Base-by-base conservation (phyloP, 2,113 vertebrate genomes). In the Nyctereutes procyonoides region DNA sequence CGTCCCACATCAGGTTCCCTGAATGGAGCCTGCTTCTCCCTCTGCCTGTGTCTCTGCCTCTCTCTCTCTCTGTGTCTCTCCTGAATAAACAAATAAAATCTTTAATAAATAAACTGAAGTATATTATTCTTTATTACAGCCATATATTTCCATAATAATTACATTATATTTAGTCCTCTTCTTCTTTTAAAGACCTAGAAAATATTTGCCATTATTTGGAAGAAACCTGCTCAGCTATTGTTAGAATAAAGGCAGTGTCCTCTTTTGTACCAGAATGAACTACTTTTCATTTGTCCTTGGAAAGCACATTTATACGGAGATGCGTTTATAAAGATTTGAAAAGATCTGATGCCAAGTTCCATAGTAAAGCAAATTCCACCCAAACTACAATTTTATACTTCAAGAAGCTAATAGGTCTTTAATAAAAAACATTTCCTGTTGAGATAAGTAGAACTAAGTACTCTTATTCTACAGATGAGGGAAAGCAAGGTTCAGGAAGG, bases 341-440 rank as follows among this genome's bases (percentile, higher is more conserved):
- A 97, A 90, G 30, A 96, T 96, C 92, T 96, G 92, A 96, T 77
- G 63, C 58, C 84, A 92, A 97, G 88, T 96, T n/a, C 69, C 24
- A 84, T 9, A 92, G 90, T 67, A 82, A 85, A 96, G 87, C 56
- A 88, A 95, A 96, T 15, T 17, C 17, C 26, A 96, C 74, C 53
- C 30, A 97, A 95, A 96, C 69, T 97, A 93, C 53, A 95, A 81
- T 81, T 96, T 97, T 95, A 38, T 96, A 82, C 76, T 96, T 96
- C 53, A 93, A 85, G 83, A 92, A 95, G 55, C 71, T 97, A 95
- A 90, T 73, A 92, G 69, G 32, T 76, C 74, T 97, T 93, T 96
- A 96, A 91, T 92, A 97, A 97, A 97, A 90, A 19, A 63, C 63
- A 91, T 90, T 98, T 97, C 95, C 90, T 14, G 3, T 95, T 77